Base-by-base conservation (phyloP, 2,888 invertebrate genomes). In the Dryomyza anilis region DNA sequence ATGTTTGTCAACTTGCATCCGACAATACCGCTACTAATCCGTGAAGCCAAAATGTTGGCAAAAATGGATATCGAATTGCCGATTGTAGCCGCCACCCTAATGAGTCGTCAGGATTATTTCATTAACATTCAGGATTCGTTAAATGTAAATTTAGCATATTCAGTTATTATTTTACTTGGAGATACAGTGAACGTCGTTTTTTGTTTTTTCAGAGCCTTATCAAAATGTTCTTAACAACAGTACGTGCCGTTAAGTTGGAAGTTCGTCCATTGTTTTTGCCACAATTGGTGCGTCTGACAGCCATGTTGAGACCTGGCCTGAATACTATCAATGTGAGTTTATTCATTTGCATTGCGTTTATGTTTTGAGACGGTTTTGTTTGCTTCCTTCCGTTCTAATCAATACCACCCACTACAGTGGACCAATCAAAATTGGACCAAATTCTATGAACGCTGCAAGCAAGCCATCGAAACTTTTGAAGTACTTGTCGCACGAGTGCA, bases 221-320 rank as follows among this genome's bases (percentile, higher is more conserved):
- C 64, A 90, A 92, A 77, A 89, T 92, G 80, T 93, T 93, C 74
- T 84, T 91, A 33, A 84, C 86, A 53, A 90, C 90, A 2, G 90
- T 93, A 0, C 86, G 88, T 61, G 87, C 89, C 30, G 94, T 94
- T 0, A 94, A 94, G 77, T 84, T 91, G 50, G 96, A 96, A 84
- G 93, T 96, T 16, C 88, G 96, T n/a, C 94, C 95, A 23, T 85
- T 98, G 58, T 90, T 97, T 78, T 86, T 95, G 33, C 95, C 95
- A 0, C 95, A 96, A 85, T 86, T 96, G 68, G 91, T 93, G 27
- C 89, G 91, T 25, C 86, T 97, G 14, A 92, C 94, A 2, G 90
- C 91, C 10, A 88, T 94, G 70, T 85, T 97, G 25, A 89, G 91
- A 63, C 95, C 96, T 0, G 96, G 93, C 1, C 84, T 96, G 29